Conservation (phyloP, 2,113 vertebrate species). For the Dicentrarchus labrax region DNA sequence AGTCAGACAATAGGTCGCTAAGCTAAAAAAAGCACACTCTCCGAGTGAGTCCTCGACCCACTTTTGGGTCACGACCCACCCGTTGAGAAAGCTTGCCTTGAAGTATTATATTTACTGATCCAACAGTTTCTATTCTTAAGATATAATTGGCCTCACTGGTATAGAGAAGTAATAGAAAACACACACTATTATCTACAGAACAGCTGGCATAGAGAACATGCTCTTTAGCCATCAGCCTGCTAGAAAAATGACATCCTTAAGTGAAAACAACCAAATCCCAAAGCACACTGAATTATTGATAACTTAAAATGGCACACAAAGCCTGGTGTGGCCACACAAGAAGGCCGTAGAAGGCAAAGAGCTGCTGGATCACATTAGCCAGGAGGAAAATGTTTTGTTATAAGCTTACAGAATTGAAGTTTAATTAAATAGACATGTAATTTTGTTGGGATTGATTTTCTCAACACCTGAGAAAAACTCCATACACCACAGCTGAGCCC, state of each 20-base stretch:
- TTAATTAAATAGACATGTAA: slow-evolving; percentile 40
- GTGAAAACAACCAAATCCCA: slow-evolving; percentile 71
- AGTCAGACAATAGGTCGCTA: too few relatives aligned
- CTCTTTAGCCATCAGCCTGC: slow-evolving; percentile 28
- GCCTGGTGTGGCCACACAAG: slow-evolving; percentile 53
- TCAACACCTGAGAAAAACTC: slow-evolving; percentile 26
- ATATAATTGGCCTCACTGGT: background rate
- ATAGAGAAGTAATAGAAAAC: background rate
- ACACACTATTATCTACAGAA: background rate
- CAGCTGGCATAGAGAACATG: background rate
- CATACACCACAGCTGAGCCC: slow-evolving; percentile 28
- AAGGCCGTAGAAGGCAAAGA: background rate
- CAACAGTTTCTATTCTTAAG: background rate
- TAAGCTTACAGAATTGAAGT: slow-evolving; percentile 17
- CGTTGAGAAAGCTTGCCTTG: too few relatives aligned
- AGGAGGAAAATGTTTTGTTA: slow-evolving; percentile 14
- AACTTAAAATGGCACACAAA: slow-evolving; percentile 64
- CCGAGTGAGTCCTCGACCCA: too few relatives aligned
- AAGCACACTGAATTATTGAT: slow-evolving; percentile 71
- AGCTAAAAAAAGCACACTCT: too few relatives aligned
- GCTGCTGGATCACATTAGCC: slow-evolving; percentile 20
- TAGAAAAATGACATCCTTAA: slow-evolving; percentile 51
- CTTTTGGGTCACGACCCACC: too few relatives aligned
- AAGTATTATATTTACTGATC: background rate
- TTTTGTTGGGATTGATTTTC: slow-evolving; percentile 53